phyloP scores from a whole-genome alignment of 2,113 vertebrate species.

The Camelus dromedarius region DNA sequence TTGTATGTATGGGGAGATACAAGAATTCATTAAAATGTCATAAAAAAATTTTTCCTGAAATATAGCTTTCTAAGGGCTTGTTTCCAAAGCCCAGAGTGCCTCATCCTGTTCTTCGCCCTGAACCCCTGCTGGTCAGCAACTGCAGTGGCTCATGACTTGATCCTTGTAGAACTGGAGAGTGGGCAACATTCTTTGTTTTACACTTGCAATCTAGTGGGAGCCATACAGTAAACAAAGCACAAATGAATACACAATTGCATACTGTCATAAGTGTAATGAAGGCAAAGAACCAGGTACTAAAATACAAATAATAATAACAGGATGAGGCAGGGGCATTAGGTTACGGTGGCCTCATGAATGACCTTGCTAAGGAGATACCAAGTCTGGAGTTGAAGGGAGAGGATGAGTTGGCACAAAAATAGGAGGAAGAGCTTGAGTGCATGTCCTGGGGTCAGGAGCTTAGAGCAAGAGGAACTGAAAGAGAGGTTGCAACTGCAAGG shows the following conservation, averaged over 20 bases:
- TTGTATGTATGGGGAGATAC: background rate
- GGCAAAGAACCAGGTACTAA: background rate
- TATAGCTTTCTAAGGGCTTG: background rate
- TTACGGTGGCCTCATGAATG: background rate
- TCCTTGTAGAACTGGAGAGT: background rate
- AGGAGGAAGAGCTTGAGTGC: background rate
- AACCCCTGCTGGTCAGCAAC: background rate
- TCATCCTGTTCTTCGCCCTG: background rate
- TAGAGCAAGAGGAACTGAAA: background rate
- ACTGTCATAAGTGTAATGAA: background rate
- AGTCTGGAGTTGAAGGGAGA: background rate
- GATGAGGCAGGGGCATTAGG: background rate
- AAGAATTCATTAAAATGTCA: background rate
- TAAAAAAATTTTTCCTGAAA: background rate
- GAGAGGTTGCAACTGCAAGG: background rate
- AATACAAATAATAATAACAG: background rate
- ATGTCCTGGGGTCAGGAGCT: background rate
- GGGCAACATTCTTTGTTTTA: background rate
- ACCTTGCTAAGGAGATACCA: background rate
- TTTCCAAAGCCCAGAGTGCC: background rate
- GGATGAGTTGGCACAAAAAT: background rate
- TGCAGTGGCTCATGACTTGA: background rate
- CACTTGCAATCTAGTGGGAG: background rate
- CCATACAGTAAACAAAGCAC: background rate
- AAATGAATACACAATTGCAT: background rate